Percentiles rank a stretch among this genome's conserved stretches.
Conservation (phyloP, 2,888 invertebrate species). For the Leptothorax acervorum region DNA sequence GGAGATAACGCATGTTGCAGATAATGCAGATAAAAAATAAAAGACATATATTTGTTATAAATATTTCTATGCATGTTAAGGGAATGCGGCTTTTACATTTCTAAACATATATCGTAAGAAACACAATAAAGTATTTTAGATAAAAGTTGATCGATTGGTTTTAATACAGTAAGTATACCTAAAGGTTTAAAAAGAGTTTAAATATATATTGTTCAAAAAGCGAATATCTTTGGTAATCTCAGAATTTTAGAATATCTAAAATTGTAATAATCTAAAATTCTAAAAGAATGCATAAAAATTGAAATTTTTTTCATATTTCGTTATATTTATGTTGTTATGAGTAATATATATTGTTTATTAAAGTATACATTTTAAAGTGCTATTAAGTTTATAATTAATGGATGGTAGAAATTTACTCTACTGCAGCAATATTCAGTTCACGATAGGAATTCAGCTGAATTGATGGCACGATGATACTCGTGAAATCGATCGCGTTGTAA, state of each 20-base stretch:
- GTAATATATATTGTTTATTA: not conserved
- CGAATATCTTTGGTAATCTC: not conserved
- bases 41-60: not conserved
- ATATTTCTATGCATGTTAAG: not conserved
- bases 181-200: not conserved
- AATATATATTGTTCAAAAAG: not conserved
- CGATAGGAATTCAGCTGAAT: not conserved
- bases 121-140: not conserved
- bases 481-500: constrained; percentile 63
- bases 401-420: not conserved
- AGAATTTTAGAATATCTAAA: not conserved
- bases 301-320: not conserved
- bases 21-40: not conserved
- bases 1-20: not conserved
- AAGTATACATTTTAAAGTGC: not conserved
- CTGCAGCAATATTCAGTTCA: not conserved
- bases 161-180: not conserved
- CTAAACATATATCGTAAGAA: not conserved
- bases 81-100: not conserved
- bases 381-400: not conserved
- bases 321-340: not conserved
- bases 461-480: constrained; percentile 25
- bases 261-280: not conserved
- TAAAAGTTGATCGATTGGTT: not conserved
- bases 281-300: not conserved